Percentiles rank a stretch among this genome's conserved stretches.
Conservation (phyloP, 2,888 invertebrate species). For the Chrysolina oricalcia region DNA sequence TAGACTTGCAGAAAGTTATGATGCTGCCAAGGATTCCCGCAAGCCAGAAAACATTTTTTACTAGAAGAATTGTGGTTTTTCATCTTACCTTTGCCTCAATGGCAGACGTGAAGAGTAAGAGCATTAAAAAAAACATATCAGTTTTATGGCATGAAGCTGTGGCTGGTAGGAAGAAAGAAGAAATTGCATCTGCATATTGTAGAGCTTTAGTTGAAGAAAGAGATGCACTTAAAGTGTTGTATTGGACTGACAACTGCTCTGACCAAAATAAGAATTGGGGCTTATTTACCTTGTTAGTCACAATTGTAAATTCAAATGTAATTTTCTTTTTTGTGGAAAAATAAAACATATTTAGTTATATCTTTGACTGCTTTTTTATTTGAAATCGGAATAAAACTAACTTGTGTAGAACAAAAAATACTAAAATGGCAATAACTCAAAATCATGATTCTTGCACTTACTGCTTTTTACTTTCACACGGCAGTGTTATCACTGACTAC, state of each 20-base stretch:
- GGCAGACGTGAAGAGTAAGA: conserved; percentile 11
- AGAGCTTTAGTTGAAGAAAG: conserved; percentile 16
- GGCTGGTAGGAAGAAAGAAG: conserved; percentile 30
- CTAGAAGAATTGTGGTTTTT: conserved; percentile 28
- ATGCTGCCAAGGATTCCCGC: too few relatives aligned
- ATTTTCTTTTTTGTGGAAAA: neutral
- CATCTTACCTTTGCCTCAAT: conserved; percentile 25
- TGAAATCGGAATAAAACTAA: too few relatives aligned
- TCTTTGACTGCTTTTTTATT: too few relatives aligned
- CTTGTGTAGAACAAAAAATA: too few relatives aligned
- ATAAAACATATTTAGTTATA: too few relatives aligned
- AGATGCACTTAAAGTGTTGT: neutral
- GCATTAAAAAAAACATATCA: conserved; percentile 7
- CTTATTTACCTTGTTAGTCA: conserved; percentile 11
- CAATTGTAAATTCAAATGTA: conserved; percentile 22
- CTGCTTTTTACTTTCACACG: too few relatives aligned
- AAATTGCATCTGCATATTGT: conserved; percentile 27
- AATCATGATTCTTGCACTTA: too few relatives aligned
- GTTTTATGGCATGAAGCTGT: conserved; percentile 34
- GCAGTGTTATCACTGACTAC: too few relatives aligned
- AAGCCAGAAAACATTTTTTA: conserved; percentile 1
- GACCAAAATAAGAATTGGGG: conserved; percentile 26
- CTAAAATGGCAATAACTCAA: too few relatives aligned
- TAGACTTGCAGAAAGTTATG: conserved; percentile 5
- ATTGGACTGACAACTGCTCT: neutral